Evolutionary conservation across 2,797 vertebrate species (phyloP), one percentile per base, ranked within the genome.

Genomic region (Leptodon cayanensis): DNA sequence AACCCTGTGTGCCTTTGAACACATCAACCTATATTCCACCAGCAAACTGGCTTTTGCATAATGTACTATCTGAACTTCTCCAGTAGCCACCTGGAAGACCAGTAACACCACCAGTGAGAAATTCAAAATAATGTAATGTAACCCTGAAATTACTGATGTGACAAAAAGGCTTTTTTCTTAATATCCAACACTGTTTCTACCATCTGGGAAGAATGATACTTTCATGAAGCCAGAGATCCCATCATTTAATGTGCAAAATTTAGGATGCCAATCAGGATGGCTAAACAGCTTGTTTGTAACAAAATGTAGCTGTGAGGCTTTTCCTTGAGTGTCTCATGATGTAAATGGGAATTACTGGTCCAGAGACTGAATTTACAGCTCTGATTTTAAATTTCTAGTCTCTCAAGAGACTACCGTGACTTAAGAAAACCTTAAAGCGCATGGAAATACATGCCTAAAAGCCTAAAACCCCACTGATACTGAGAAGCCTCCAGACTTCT

Each of bases 1-100:
- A 89, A 89, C 90, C 90, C 78, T 37, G 28, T 57, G 46, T 94
- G 86, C 35, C 65, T 97, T 89, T 92, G 87, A 92, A 93, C 50
- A 61, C 37, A 78, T 55, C 87, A 89, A 65, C 92, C 89, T 88
- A 76, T 78, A 95, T 89, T 92, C 46, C 19, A 72, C 65, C 65
- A 89, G n/a, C 21, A 81, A 81, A 62, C 42, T 22, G n/a, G 54
- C 33, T 96, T 95, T 91, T 96, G 82, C 72, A 46, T 62, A 62
- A 81, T 44, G 87, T 81, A 25, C 18, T 44, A 13, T 13, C 25
- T 70, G 50, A 76, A 37, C 65, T 81, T 47, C 57, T 25, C 44
- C 83, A 80, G 61, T 8, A 91, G 29, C 40, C 61, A 91, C 63
- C 58, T 92, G 61, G 50, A 93, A 83, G 58, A 74, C 57, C 65